Evolutionary conservation across 2,113 vertebrate species (phyloP).

Genomic region (Pterophyllum scalare): DNA sequence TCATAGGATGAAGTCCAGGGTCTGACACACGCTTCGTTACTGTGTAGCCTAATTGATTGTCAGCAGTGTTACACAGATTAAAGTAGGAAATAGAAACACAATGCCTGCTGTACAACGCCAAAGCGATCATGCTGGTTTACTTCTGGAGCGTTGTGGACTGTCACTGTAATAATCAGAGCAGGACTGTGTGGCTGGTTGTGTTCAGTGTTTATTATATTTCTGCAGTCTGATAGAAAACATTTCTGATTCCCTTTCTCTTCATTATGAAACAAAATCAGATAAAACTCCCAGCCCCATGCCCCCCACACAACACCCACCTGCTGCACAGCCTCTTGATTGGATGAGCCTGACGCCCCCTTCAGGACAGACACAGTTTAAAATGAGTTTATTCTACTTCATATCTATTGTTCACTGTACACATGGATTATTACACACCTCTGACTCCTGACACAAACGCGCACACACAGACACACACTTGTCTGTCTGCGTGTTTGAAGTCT

Average conservation of each 20-base stretch:
- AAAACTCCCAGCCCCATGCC: neutral
- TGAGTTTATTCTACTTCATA: conserved; percentile 16
- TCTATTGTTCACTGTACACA: conserved; percentile 31
- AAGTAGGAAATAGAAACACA: neutral
- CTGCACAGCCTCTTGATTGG: neutral
- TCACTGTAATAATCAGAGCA: neutral
- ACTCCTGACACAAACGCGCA: conserved; percentile 1
- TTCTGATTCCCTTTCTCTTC: neutral
- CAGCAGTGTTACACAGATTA: neutral
- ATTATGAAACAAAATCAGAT: neutral
- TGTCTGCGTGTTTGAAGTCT: neutral
- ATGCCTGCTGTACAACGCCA: neutral
- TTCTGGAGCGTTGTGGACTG: neutral
- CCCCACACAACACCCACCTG: neutral
- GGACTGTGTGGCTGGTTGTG: neutral
- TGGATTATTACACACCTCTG: conserved; percentile 4
- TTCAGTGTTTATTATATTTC: conserved; percentile 27
- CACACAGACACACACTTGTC: neutral
- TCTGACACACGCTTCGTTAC: neutral
- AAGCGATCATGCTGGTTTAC: neutral
- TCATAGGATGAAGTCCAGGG: too few relatives aligned
- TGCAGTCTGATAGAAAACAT: conserved; percentile 32
- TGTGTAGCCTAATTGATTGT: neutral
- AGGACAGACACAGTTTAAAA: conserved; percentile 9
- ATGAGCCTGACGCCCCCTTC: neutral